phyloP scores from a whole-genome alignment of 2,888 invertebrate species.

The Oasisia sp. region DNA sequence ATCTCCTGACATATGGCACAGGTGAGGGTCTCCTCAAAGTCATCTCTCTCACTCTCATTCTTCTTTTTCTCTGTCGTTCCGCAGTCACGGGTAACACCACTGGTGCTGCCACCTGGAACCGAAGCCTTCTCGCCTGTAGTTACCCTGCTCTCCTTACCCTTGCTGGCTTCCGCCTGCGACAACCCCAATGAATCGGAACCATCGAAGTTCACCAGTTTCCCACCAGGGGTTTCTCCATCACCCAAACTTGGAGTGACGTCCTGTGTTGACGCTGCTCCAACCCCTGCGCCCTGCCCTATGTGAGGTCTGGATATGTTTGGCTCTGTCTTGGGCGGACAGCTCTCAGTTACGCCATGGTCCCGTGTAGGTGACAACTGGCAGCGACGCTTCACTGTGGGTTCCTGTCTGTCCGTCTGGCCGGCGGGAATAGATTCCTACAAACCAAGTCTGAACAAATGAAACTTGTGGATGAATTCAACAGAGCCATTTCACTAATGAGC shows the following conservation, averaged over 20 bases:
- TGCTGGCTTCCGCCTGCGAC: background rate
- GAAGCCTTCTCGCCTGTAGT: slow-evolving; percentile 17
- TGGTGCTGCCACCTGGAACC: background rate
- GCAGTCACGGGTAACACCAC: background rate
- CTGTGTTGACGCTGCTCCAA: background rate
- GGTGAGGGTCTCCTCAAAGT: slow-evolving; percentile 55
- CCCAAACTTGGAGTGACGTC: background rate
- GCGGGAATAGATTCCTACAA: background rate
- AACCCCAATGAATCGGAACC: background rate
- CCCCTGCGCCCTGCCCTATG: background rate
- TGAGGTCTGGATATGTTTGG: background rate
- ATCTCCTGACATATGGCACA: slow-evolving; percentile 65
- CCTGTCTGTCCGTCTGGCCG: background rate
- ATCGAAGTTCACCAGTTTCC: background rate
- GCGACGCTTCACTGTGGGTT: background rate
- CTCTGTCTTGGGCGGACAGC: background rate
- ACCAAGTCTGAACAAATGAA: background rate
- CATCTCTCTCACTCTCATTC: slow-evolving; percentile 44
- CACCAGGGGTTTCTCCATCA: slow-evolving; percentile 10
- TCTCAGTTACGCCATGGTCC: background rate
- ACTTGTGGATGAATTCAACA: background rate
- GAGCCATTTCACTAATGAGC: no score
- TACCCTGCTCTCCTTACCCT: background rate
- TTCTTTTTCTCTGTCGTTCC: background rate
- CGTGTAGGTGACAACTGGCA: background rate